Base-by-base conservation (phyloP, 2,797 vertebrate genomes). In the Sebastes oblongus region DNA sequence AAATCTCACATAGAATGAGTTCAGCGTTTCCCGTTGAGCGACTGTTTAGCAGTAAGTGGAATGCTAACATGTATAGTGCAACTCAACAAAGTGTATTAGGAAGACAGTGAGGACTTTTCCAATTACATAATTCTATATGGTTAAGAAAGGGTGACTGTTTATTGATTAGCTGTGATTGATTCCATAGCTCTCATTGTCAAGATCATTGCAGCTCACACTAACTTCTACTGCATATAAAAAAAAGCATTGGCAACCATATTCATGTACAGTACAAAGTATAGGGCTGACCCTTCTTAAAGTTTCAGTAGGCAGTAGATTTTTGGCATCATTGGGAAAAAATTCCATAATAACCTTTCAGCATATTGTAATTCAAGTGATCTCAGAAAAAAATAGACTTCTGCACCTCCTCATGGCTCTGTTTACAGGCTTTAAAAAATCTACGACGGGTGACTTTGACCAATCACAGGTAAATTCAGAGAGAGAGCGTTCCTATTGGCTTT, bases 21-120 rank as follows among this genome's bases (percentile, higher is more conserved):
- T 89, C 75, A 88, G 88, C 78, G 4, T 88, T 88, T 93, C 80
- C 84, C 59, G 34, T 24, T 66, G 71, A 80, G 32, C 14, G 39
- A 25, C 65, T 32, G 64, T 77, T 70, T 59, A 72, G 72, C 60
- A 29, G 46, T 5, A 67, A 76, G 39, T 36, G 30, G 39, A 62
- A 68, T 42, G 58, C n/a, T 29, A 76, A 32, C 50, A 30, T 79
- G 4, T 58, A 61, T 32, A 75, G 29, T 7, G 46, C 54, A 68
- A 50, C 56, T 64, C 16, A 52, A 79, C 54, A 80, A 34, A 55
- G 8, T 52, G 46, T n/a, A n/a, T 52, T n/a, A n/a, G 18, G 42
- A 72, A 14, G 42, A 66, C 32, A 16, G 24, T n/a, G 18, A 52
- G 8, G 50, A 50, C 36, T 18, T 8, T 32, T 46, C 10, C n/a